A percentile compares a stretch with the other conserved stretches of the same genome.
Conservation (phyloP, 2,113 vertebrate species). For the Chloroceryle aenea region DNA sequence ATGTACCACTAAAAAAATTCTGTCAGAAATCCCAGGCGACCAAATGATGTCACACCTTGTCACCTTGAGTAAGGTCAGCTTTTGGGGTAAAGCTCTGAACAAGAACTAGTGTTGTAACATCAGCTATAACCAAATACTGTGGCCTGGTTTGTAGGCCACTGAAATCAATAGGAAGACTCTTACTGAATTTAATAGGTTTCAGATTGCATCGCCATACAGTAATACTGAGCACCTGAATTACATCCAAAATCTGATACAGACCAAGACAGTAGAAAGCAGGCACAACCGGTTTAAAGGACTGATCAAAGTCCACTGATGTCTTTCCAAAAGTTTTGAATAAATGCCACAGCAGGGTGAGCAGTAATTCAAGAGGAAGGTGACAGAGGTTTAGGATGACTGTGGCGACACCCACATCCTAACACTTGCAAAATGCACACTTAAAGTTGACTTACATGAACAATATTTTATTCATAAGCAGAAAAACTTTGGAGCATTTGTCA, state of each 20-base stretch:
- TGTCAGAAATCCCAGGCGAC: not conserved
- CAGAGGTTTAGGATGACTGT: not conserved
- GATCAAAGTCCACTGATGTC: not conserved
- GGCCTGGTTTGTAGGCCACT: not conserved
- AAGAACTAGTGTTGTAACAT: not conserved
- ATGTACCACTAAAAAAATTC: not conserved
- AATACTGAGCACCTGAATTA: not conserved
- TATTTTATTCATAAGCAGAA: slow-evolving; percentile 30
- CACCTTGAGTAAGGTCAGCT: not conserved
- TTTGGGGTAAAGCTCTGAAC: not conserved
- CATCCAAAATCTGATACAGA: not conserved
- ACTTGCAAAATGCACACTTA: not conserved
- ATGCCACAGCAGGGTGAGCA: not conserved
- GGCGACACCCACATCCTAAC: not conserved
- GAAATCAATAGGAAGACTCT: not conserved
- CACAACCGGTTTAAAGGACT: not conserved
- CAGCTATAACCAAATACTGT: not conserved
- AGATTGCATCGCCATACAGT: not conserved
- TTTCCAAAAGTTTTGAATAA: not conserved
- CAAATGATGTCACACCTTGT: not conserved
- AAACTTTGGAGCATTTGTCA: slow-evolving; percentile 15
- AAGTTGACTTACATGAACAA: not conserved
- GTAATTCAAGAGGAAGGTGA: not conserved
- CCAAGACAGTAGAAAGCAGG: not conserved
- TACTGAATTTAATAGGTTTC: not conserved